phyloP scores from a whole-genome alignment of 2,888 invertebrate genomes.

The Gnatocerus cornutus region DNA sequence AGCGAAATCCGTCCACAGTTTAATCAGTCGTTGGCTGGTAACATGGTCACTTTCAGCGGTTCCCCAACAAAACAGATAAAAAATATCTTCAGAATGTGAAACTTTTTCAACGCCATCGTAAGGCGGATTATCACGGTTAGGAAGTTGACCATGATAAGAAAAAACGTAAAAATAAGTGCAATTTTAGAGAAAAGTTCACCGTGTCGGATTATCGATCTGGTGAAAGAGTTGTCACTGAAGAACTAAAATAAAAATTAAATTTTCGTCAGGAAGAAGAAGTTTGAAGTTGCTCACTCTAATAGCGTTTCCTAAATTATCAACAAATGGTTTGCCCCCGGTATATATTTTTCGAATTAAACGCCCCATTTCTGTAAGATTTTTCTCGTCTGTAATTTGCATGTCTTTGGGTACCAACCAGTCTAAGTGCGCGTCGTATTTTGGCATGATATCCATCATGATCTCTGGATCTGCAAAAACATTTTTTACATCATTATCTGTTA shows the following conservation, averaged over 20 bases:
- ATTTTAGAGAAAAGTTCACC: conserved; percentile 22
- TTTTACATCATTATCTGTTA: not conserved
- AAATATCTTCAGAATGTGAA: too few relatives aligned
- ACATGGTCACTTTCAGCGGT: too few relatives aligned
- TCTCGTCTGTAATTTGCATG: conserved; percentile 38
- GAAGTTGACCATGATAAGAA: conserved; percentile 10
- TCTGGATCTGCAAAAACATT: conserved; percentile 1
- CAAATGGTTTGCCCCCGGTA: conserved; percentile 34
- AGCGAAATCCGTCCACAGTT: conserved; percentile 36
- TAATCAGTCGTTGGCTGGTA: conserved; percentile 12
- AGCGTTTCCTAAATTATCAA: conserved; percentile 29
- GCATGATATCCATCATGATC: not conserved
- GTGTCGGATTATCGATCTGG: conserved; percentile 20
- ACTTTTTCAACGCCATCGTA: too few relatives aligned
- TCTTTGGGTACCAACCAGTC: conserved; percentile 41
- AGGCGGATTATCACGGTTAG: too few relatives aligned
- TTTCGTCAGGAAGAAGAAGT: too few relatives aligned
- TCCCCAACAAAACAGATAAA: too few relatives aligned
- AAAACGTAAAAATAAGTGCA: conserved; percentile 34
- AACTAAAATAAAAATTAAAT: conserved; percentile 49
- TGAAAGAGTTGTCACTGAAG: conserved; percentile 33
- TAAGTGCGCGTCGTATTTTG: conserved; percentile 33
- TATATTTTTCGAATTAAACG: conserved; percentile 42
- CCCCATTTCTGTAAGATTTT: conserved; percentile 17
- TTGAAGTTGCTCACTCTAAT: conserved; percentile 31